These are phyloP conservation scores for Hyles lineata DNA, from an alignment of 2,888 invertebrate species.

Conservation along the genomic window DNA sequence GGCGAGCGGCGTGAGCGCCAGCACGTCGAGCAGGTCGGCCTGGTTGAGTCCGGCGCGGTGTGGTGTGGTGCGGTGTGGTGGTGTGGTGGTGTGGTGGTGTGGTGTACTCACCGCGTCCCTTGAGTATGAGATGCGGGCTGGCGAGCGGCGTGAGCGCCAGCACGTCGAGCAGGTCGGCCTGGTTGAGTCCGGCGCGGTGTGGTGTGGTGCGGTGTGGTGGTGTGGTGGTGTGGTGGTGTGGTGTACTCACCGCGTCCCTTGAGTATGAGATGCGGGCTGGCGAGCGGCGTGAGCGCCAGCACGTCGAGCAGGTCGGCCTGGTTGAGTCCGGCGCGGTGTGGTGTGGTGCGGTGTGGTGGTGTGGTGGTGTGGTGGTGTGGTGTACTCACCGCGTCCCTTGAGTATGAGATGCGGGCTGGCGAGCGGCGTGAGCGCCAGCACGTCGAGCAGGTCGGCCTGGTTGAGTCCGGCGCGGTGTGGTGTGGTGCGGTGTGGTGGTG, in stretches of 20 bases:
- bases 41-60: neutral
- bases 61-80: no score
- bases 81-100: no score
- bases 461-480: no score
- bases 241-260: slow-evolving; percentile 70
- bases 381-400: neutral
- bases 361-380: slow-evolving; percentile 10
- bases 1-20: slow-evolving; percentile 76
- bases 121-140: no score
- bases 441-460: no score
- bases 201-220: no score
- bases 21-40: slow-evolving; percentile 66
- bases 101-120: no score
- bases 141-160: no score
- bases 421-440: neutral
- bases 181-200: slow-evolving; percentile 83
- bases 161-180: slow-evolving; percentile 59
- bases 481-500: no score
- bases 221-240: no score
- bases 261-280: no score
- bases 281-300: slow-evolving; percentile 87
- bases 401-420: no score
- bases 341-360: slow-evolving; percentile 60
- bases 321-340: neutral
- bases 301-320: slow-evolving; percentile 96